phyloP scores from a whole-genome alignment of 2,888 invertebrate species.

The Dione juno region DNA sequence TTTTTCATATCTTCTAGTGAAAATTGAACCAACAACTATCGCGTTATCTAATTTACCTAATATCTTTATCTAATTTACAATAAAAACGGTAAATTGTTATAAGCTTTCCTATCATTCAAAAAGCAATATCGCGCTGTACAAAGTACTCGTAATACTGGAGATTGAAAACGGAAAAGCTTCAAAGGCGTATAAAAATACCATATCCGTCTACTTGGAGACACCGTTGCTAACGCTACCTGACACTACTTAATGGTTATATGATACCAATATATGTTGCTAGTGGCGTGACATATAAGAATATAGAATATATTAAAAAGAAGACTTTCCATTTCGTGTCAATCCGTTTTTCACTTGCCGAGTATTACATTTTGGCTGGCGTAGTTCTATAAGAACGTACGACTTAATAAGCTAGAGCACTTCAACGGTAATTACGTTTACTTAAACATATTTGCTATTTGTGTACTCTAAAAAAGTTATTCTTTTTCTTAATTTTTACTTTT shows the following conservation, averaged over 20 bases:
- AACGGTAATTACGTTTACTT: too few species aligned
- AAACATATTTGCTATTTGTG: too few species aligned
- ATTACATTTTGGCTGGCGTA: too few species aligned
- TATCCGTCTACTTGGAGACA: neutral
- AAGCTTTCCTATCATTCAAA: neutral
- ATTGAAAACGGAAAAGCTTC: constrained; percentile 9
- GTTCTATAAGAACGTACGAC: too few species aligned
- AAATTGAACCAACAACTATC: too few species aligned
- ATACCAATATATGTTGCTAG: neutral
- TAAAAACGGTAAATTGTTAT: neutral
- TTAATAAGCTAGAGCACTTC: too few species aligned
- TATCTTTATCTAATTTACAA: neutral
- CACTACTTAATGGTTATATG: constrained; percentile 5
- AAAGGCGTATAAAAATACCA: constrained; percentile 4
- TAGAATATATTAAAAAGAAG: neutral
- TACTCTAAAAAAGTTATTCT: too few species aligned
- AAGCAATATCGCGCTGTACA: constrained; percentile 13
- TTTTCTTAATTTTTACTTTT: too few species aligned
- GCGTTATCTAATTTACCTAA: too few species aligned
- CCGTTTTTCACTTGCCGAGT: too few species aligned
- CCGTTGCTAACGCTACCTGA: constrained; percentile 11
- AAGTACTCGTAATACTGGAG: neutral
- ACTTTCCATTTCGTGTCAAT: too few species aligned
- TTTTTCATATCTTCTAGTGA: too few species aligned
- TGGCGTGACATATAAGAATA: neutral